Percentiles rank a stretch among this genome's conserved stretches.
Conservation (phyloP, 2,797 vertebrate species). For the Clangula hyemalis region DNA sequence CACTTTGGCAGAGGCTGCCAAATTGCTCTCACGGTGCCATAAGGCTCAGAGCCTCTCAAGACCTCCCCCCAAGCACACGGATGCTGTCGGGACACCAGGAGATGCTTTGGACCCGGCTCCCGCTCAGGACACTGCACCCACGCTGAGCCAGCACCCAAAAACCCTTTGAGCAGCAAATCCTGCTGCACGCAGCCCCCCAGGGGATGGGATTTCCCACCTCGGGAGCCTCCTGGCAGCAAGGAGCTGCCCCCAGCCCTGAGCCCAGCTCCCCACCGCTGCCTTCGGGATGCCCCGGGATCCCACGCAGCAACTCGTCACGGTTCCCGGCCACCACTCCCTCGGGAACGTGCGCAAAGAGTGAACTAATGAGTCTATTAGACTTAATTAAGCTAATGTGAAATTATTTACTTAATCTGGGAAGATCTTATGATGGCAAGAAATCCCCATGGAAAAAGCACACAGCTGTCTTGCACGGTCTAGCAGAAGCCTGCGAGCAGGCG, state of each 20-base stretch:
- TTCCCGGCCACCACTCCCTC: conserved; percentile 57
- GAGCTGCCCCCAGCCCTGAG: not conserved
- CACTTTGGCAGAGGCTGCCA: not conserved
- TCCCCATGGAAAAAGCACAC: conserved; percentile 38
- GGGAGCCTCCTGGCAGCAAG: not conserved
- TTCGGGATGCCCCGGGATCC: conserved; percentile 34
- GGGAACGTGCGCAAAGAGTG: conserved; percentile 41
- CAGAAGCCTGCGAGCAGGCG: accelerated
- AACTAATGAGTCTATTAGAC: conserved; percentile 80
- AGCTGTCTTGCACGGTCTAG: not conserved
- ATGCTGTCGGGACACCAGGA: not conserved
- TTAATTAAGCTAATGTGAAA: conserved; percentile 76
- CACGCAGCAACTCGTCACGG: conserved; percentile 35
- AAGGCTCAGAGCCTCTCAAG: not conserved
- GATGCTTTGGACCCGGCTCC: not conserved
- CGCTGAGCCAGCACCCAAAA: not conserved
- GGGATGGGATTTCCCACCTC: not conserved
- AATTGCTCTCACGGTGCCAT: not conserved
- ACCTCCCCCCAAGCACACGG: accelerated
- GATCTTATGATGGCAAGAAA: conserved; percentile 58
- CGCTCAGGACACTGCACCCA: accelerated
- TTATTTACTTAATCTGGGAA: conserved; percentile 76
- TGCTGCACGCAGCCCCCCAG: accelerated
- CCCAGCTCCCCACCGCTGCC: not conserved
- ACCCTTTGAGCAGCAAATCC: not conserved